Conservation (phyloP, 2,113 vertebrate genomes). For the Nesoenas mayeri region DNA sequence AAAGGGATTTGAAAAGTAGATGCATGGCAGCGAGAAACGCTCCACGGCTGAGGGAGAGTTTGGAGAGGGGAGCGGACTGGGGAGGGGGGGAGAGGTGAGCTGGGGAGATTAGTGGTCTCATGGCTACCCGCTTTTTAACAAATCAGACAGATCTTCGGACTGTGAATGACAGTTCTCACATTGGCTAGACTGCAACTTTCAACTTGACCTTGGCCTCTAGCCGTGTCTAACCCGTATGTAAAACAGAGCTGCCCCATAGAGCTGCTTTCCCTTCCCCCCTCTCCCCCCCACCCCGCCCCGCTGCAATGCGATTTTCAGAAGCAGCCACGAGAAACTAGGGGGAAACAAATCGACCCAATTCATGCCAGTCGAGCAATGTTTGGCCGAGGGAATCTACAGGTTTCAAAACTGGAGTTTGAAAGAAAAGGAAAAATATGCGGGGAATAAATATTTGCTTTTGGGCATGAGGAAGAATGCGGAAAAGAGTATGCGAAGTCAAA, state of each 20-base stretch:
- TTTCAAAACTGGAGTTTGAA: constrained; percentile 57
- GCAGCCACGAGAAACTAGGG: not conserved
- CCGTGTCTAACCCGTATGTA: constrained; percentile 79
- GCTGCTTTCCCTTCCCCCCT: constrained; percentile 19
- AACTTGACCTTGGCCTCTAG: constrained; percentile 99
- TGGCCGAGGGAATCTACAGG: constrained; percentile 28
- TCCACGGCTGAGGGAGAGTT: not conserved
- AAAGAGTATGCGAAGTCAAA: constrained; percentile 31
- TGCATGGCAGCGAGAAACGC: constrained; percentile 47
- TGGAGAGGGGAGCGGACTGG: not conserved
- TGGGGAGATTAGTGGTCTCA: constrained; percentile 39
- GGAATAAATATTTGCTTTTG: constrained; percentile 79
- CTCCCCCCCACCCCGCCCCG: not conserved
- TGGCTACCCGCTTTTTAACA: constrained; percentile 35
- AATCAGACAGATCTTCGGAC: constrained; percentile 68
- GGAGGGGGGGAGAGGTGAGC: not conserved
- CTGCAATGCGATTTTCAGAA: constrained; percentile 13
- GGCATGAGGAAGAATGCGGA: constrained; percentile 69
- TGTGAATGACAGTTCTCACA: constrained; percentile 79
- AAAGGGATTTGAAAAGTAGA: not conserved
- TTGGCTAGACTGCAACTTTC: constrained; percentile 88
- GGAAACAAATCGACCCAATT: constrained; percentile 22
- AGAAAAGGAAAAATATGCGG: constrained; percentile 64
- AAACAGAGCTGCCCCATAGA: constrained; percentile 72
- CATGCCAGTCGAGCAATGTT: not conserved